Conservation (phyloP, 2,888 invertebrate species). For the Chymomyza caudatula region DNA sequence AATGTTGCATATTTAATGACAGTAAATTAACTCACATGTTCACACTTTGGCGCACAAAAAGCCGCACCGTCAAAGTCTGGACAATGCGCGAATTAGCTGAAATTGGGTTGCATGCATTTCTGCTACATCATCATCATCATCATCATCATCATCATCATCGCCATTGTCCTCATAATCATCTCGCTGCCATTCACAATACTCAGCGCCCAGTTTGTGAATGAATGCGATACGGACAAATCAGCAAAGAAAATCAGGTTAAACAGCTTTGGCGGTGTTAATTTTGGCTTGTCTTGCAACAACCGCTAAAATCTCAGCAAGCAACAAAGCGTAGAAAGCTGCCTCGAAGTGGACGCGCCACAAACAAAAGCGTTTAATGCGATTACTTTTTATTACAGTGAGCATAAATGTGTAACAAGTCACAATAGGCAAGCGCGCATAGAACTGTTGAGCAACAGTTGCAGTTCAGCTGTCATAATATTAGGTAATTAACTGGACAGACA, state of each 20-base stretch:
- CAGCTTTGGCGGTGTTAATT: slow-evolving; percentile 55
- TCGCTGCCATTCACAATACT: slow-evolving; percentile 4
- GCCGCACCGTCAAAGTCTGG: slow-evolving; percentile 21
- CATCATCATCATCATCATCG: background rate
- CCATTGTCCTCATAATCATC: background rate
- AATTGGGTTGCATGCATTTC: slow-evolving; percentile 45
- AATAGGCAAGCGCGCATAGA: background rate
- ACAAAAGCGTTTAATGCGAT: slow-evolving; percentile 27
- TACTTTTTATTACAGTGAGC: slow-evolving; percentile 23
- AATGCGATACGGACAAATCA: slow-evolving; percentile 53
- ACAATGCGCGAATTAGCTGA: slow-evolving; percentile 44
- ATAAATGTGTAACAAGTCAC: background rate
- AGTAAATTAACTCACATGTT: slow-evolving; percentile 51
- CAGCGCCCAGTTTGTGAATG: slow-evolving; percentile 48
- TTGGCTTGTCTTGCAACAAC: slow-evolving; percentile 39
- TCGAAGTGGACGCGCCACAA: background rate
- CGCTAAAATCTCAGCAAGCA: slow-evolving; percentile 29
- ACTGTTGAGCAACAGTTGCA: background rate
- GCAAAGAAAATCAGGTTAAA: slow-evolving; percentile 67
- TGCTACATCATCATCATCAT: slow-evolving; percentile 53
- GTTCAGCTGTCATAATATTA: background rate
- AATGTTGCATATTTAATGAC: slow-evolving; percentile 42
- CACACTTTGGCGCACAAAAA: slow-evolving; percentile 35
- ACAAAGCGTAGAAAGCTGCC: slow-evolving; percentile 58
- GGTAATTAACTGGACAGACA: background rate